Evolutionary conservation across 2,888 invertebrate genomes (phyloP).

Genomic region (Brenthis ino): DNA sequence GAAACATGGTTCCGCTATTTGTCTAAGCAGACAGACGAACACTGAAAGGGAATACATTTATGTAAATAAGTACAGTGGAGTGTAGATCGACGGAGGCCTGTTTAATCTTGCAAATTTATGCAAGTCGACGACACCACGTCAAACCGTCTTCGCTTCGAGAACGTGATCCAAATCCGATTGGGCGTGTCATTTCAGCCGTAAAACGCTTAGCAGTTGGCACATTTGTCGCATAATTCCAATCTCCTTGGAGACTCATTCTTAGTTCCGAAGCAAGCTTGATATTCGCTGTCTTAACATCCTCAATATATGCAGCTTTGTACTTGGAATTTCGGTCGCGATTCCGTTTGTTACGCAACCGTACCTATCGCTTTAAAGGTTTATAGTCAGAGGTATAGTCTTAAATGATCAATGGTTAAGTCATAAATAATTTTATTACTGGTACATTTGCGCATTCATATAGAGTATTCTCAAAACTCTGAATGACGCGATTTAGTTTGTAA

Average conservation of each 20-base stretch:
- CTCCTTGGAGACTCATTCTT: conserved; percentile 60
- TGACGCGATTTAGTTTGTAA: neutral
- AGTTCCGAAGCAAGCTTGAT: conserved; percentile 57
- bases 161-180: conserved; percentile 80
- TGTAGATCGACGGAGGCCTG: conserved; percentile 53
- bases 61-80: conserved; percentile 57
- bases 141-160: conserved; percentile 72
- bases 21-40: conserved; percentile 24
- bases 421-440: conserved; percentile 11
- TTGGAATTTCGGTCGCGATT: conserved; percentile 33
- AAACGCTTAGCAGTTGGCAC: conserved; percentile 77
- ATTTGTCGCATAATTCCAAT: conserved; percentile 72
- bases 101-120: conserved; percentile 81
- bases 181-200: conserved; percentile 71
- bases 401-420: conserved; percentile 10
- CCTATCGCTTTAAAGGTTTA: conserved; percentile 1
- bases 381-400: neutral
- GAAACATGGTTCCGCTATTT: conserved; percentile 2
- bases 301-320: conserved; percentile 44
- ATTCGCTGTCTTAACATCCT: conserved; percentile 62
- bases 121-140: conserved; percentile 77
- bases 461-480: conserved; percentile 1
- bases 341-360: conserved; percentile 22
- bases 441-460: conserved; percentile 4
- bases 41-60: conserved; percentile 58